Conservation (phyloP, 1,140 invertebrate genomes). For the Leptinotarsa undecemlineata region DNA sequence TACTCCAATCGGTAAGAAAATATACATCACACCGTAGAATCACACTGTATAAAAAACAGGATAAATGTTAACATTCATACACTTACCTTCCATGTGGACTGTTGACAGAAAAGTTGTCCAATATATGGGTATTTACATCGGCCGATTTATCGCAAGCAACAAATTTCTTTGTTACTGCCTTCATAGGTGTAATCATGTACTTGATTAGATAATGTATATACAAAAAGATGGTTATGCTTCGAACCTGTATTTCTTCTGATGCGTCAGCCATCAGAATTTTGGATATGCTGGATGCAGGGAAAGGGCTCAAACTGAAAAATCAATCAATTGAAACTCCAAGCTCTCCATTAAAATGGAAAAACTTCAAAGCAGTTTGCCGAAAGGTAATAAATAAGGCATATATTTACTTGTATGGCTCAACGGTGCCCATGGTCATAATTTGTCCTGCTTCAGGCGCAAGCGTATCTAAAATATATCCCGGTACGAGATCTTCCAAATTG, state of each 20-base stretch:
- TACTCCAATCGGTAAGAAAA: no score
- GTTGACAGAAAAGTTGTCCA: slow-evolving; percentile 55
- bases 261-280: slow-evolving; percentile 26
- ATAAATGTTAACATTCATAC: not conserved
- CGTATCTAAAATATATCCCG: slow-evolving; percentile 52
- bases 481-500: slow-evolving; percentile 56
- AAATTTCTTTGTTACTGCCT: slow-evolving; percentile 51
- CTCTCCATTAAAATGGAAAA: not conserved
- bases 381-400: no score
- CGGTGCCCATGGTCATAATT: slow-evolving; percentile 4
- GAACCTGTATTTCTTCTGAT: slow-evolving; percentile 19
- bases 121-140: slow-evolving; percentile 52
- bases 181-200: slow-evolving; percentile 54
- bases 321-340: not conserved
- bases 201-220: slow-evolving; percentile 55
- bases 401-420: not conserved
- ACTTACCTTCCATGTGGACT: slow-evolving; percentile 25
- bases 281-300: slow-evolving; percentile 13
- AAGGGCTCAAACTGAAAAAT: slow-evolving; percentile 22
- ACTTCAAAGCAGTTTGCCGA: no score
- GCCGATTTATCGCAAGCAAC: slow-evolving; percentile 49
- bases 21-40: no score
- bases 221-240: slow-evolving; percentile 50
- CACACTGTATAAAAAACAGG: no score
- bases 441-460: slow-evolving; percentile 46